phyloP scores from a whole-genome alignment of 2,113 vertebrate species.

The human region GRCh38 chr3:138011001-138011500 shows the following conservation, averaged over 20 bases:
- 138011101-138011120: neutral
- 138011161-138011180: neutral
- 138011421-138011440: neutral
- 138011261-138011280: neutral
- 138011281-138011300: neutral
- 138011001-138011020: neutral
- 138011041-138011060: slow-evolving; percentile 9
- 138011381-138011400: slow-evolving; percentile 2
- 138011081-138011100: slow-evolving; percentile 6
- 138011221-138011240: neutral
- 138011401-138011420: slow-evolving; percentile 8
- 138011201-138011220: neutral
- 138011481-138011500: neutral
- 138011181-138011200: neutral
- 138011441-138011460: neutral
- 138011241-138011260: neutral
- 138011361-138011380: slow-evolving; percentile 39
- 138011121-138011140: slow-evolving; percentile 14
- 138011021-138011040: neutral
- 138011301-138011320: neutral
- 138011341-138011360: neutral
- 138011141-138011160: neutral
- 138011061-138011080: neutral
- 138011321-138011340: neutral
- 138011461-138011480: neutral